These are phyloP conservation scores for Hippopotamyrus pictus DNA, from an alignment of 2,797 vertebrate species.

Conservation along the genomic window DNA sequence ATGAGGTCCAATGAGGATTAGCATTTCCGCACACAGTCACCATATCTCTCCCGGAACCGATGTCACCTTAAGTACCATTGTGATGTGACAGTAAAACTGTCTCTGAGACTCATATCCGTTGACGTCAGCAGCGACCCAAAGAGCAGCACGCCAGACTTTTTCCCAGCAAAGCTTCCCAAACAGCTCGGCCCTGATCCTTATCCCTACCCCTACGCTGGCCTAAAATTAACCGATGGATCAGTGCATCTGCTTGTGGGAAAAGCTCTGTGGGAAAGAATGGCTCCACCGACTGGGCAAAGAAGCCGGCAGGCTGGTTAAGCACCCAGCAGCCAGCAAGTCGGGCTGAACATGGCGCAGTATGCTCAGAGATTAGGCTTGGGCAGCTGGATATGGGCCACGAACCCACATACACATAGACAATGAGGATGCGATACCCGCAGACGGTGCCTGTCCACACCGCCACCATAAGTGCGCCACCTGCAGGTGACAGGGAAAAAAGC, in stretches of 20 bases:
- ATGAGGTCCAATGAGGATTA: neutral
- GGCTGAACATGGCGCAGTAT: neutral
- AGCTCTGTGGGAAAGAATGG: constrained; percentile 35
- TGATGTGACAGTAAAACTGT: constrained; percentile 57
- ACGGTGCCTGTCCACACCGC: neutral
- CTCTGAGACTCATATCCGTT: constrained; percentile 34
- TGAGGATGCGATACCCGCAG: neutral
- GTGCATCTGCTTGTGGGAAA: neutral
- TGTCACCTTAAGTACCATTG: constrained; percentile 43
- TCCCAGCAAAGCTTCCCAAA: constrained; percentile 21
- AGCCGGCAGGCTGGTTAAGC: constrained; percentile 14
- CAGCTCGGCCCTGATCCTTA: constrained; percentile 39
- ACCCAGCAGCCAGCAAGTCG: neutral
- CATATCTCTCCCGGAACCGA: neutral
- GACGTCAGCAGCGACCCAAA: constrained; percentile 33
- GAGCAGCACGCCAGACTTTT: constrained; percentile 26
- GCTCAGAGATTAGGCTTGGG: neutral
- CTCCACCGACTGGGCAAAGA: constrained; percentile 37
- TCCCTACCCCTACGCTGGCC: constrained; percentile 46
- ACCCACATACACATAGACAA: neutral
- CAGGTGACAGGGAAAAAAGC: neutral
- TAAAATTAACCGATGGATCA: constrained; percentile 25
- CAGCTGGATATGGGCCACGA: neutral
- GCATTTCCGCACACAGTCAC: neutral
- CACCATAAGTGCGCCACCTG: neutral